Conservation (phyloP, 2,888 invertebrate genomes). For the Ennomos fuscantarius region DNA sequence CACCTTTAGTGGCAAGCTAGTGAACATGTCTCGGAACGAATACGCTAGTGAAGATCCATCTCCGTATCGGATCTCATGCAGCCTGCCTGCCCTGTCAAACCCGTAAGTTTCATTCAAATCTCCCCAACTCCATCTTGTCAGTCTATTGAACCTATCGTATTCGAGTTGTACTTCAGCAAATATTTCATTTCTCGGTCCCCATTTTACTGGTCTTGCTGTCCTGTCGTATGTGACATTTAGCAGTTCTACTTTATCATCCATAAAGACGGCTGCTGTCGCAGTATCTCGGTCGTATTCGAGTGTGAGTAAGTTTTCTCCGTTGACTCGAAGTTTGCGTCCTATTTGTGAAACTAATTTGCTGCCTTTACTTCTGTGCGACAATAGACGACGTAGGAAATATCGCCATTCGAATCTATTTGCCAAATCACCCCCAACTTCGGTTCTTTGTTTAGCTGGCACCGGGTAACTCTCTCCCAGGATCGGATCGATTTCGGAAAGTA, state of each 20-base stretch:
- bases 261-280: conserved; percentile 93
- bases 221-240: conserved; percentile 95
- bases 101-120: conserved; percentile 95
- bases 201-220: conserved; percentile 93
- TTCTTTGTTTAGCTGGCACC: conserved; percentile 95
- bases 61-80: conserved; percentile 95
- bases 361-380: conserved; percentile 85
- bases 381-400: conserved; percentile 93
- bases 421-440: conserved; percentile 95
- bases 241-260: conserved; percentile 94
- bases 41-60: conserved; percentile 96
- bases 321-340: conserved; percentile 93
- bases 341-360: conserved; percentile 92
- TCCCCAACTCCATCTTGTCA: conserved; percentile 97
- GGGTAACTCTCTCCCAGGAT: conserved; percentile 96
- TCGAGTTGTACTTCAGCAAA: conserved; percentile 96
- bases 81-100: conserved; percentile 94
- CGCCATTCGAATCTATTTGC: conserved; percentile 98
- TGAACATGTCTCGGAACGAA: conserved; percentile 96
- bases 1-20: conserved; percentile 95
- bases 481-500: conserved; percentile 94
- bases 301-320: conserved; percentile 95
- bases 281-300: conserved; percentile 96
- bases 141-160: conserved; percentile 95
- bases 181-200: conserved; percentile 93